Evolutionary conservation across 2,888 invertebrate genomes (phyloP).

Genomic region (Dicyrtomina minuta): DNA sequence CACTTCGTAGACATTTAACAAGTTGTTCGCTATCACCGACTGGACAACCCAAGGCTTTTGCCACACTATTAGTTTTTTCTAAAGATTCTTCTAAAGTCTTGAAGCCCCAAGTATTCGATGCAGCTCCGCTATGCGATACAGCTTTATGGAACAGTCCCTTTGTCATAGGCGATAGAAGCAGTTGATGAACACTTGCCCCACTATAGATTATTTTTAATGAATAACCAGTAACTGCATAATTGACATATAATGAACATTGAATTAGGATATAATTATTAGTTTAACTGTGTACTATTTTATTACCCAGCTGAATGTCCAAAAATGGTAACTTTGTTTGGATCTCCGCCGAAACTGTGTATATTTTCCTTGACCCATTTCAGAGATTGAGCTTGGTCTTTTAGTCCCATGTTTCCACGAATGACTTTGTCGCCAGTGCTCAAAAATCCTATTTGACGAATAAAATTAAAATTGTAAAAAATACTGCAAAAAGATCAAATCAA

Average conservation of each 20-base stretch:
- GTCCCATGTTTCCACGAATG: slow-evolving; percentile 13
- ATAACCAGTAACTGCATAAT: background rate
- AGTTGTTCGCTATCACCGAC: background rate
- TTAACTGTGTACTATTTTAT: background rate
- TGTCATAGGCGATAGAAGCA: background rate
- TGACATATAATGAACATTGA: background rate
- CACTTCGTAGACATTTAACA: background rate
- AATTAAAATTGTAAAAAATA: background rate
- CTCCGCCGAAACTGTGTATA: background rate
- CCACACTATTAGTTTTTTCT: background rate
- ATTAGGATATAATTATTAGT: background rate
- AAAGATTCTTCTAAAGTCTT: background rate
- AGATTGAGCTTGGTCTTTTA: background rate
- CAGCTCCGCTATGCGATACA: slow-evolving; percentile 3
- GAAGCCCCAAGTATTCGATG: background rate
- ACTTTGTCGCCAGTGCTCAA: background rate
- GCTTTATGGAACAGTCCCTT: slow-evolving; percentile 1
- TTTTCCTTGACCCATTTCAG: slow-evolving; percentile 2
- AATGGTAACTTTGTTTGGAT: background rate
- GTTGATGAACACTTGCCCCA: background rate
- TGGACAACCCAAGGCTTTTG: background rate
- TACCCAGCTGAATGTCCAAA: background rate
- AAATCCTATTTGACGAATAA: slow-evolving; percentile 5
- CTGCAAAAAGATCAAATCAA: no score
- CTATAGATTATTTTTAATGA: background rate